Conservation (phyloP, 2,113 vertebrate genomes). For the Ellobius talpinus region DNA sequence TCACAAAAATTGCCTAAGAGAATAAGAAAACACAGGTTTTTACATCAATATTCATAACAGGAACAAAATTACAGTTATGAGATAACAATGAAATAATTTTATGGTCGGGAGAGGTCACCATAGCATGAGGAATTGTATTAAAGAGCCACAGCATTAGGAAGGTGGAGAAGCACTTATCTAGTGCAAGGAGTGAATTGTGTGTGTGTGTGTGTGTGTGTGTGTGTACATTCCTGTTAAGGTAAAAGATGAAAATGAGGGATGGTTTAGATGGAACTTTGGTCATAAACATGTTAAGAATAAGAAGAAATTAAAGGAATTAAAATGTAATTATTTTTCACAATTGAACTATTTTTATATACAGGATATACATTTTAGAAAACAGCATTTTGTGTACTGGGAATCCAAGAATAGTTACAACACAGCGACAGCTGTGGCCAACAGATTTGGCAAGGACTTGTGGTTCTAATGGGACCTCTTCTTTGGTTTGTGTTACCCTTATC, state of each 20-base stretch:
- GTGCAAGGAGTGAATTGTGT: not conserved
- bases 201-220: not conserved
- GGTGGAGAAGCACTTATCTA: not conserved
- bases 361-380: not conserved
- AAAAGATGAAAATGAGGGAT: conserved; percentile 20
- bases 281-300: not conserved
- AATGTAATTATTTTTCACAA: not conserved
- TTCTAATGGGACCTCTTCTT: not conserved
- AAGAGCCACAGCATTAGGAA: too few relatives aligned
- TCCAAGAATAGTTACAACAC: not conserved
- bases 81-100: too few relatives aligned
- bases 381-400: not conserved
- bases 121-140: too few relatives aligned
- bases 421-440: not conserved
- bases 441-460: not conserved
- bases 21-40: too few relatives aligned
- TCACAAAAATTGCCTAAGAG: too few relatives aligned
- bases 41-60: too few relatives aligned
- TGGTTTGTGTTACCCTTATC: not conserved
- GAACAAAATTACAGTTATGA: too few relatives aligned
- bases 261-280: not conserved
- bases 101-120: too few relatives aligned
- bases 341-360: not conserved
- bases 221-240: not conserved
- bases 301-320: not conserved